Evolutionary conservation across 2,888 invertebrate species (phyloP).

Genomic region (Drosophila nigricruria): DNA sequence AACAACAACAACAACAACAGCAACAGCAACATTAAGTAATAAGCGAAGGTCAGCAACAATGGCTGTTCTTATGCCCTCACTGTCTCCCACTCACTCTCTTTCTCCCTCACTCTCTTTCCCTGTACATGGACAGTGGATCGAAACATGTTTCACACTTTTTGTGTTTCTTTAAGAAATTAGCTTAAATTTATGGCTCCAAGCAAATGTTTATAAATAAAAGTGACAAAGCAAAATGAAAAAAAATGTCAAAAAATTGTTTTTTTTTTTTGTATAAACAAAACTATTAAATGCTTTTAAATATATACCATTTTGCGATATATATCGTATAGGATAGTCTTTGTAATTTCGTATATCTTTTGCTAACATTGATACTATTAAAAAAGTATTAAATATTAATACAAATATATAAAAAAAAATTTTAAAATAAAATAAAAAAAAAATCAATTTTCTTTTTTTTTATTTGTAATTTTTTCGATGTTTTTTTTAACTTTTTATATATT

Average conservation of each 20-base stretch:
- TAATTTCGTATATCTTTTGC: no score
- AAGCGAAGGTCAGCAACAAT: conserved; percentile 34
- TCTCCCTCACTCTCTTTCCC: neutral
- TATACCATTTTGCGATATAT: neutral
- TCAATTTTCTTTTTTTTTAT: no score
- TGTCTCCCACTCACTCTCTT: neutral
- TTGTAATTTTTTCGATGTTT: no score
- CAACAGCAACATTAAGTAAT: conserved; percentile 4
- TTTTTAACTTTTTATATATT: no score
- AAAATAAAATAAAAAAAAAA: no score
- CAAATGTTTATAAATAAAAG: conserved; percentile 40
- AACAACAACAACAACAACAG: no score
- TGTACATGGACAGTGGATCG: neutral
- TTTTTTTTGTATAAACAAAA: neutral
- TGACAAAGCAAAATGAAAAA: conserved; percentile 27
- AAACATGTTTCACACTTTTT: conserved; percentile 28
- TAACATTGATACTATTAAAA: no score
- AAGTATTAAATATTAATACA: no score
- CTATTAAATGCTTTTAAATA: neutral
- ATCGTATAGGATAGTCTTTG: no score
- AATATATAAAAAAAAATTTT: no score
- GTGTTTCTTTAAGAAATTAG: conserved; percentile 28
- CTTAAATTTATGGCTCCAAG: conserved; percentile 12
- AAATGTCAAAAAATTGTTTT: neutral
- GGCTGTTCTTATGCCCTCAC: neutral